Conservation (phyloP, 1,140 invertebrate species). For the Drosophila pruinosa region DNA sequence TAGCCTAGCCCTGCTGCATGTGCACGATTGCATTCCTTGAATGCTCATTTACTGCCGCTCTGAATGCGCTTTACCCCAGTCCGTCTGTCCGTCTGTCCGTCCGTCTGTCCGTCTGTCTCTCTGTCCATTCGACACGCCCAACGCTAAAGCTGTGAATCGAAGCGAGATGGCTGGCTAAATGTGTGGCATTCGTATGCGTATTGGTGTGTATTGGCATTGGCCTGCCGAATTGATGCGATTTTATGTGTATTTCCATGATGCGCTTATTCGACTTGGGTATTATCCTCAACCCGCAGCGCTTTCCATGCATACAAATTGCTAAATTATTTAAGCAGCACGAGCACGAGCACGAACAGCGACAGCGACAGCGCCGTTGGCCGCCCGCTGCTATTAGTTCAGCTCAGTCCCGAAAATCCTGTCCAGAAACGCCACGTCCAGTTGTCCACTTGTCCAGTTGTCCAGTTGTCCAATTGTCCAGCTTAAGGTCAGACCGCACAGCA, state of each 20-base stretch:
- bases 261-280: conserved; percentile 75
- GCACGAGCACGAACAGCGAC: conserved; percentile 17
- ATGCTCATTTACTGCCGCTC: conserved; percentile 64
- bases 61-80: conserved; percentile 59
- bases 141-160: background rate
- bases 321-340: conserved; percentile 75
- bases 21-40: conserved; percentile 69
- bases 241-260: conserved; percentile 78
- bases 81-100: no score
- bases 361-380: conserved; percentile 2
- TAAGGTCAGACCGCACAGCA: conserved; percentile 48
- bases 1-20: conserved; percentile 31
- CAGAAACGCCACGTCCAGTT: conserved; percentile 36
- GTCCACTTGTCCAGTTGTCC: conserved; percentile 37
- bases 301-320: conserved; percentile 81
- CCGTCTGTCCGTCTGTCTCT: background rate
- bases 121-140: background rate
- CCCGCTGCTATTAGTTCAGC: conserved; percentile 70
- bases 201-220: conserved; percentile 5
- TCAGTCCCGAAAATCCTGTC: conserved; percentile 55
- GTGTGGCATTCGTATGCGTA: background rate
- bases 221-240: conserved; percentile 67
- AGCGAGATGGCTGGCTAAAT: background rate
- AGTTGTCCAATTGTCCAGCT: conserved; percentile 44
- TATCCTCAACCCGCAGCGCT: conserved; percentile 66